phyloP scores from a whole-genome alignment of 1,140 invertebrate species.

The Asobara japonica region DNA sequence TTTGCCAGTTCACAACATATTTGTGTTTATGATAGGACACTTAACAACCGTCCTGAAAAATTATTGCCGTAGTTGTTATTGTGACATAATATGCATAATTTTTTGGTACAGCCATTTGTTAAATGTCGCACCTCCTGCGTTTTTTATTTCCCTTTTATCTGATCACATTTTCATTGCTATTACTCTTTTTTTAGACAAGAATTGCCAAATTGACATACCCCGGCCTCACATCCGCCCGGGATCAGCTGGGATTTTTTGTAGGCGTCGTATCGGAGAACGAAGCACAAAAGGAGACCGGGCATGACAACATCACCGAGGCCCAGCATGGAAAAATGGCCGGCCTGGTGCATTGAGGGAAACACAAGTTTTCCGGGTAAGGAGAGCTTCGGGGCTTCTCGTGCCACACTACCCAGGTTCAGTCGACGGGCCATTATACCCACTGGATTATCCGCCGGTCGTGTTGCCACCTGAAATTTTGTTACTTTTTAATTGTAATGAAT shows the following conservation, averaged over 20 bases:
- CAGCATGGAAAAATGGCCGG: conserved; percentile 96
- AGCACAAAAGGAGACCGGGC: conserved; percentile 96
- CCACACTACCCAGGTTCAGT: conserved; percentile 87
- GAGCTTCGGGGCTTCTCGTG: conserved; percentile 90
- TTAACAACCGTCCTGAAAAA: no score
- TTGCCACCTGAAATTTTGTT: conserved; percentile 72
- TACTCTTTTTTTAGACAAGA: no score
- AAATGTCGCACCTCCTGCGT: no score
- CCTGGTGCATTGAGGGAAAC: conserved; percentile 95
- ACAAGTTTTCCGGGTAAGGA: conserved; percentile 96
- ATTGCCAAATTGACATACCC: no score
- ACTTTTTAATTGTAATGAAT: not conserved
- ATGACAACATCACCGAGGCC: conserved; percentile 97
- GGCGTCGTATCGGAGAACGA: conserved; percentile 94
- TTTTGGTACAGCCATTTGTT: no score
- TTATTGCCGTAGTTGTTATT: no score
- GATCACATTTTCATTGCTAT: no score
- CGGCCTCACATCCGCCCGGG: conserved; percentile 75
- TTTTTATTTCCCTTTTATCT: no score
- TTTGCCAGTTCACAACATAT: no score
- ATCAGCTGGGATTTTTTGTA: conserved; percentile 92
- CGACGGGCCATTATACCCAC: conserved; percentile 93
- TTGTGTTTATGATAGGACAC: no score
- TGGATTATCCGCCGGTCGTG: conserved; percentile 94
- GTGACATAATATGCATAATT: no score